These are phyloP conservation scores for Enteromius viviparus DNA, from an alignment of 2,797 vertebrate species.

Conservation along the genomic window DNA sequence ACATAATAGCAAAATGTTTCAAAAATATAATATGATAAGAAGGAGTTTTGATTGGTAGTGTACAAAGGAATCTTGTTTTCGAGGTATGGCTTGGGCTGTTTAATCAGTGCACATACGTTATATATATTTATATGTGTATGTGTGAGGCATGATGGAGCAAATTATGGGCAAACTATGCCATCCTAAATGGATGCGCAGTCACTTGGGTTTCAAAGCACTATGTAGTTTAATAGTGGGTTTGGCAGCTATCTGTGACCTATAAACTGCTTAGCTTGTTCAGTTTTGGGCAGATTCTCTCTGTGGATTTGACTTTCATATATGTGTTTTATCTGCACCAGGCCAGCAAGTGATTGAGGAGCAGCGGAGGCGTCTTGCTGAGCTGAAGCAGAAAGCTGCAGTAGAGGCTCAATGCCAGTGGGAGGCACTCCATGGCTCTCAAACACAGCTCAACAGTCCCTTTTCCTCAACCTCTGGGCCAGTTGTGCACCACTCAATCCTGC, in stretches of 20 bases:
- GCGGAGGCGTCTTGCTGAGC: conserved; percentile 88
- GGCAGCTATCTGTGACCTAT: background rate
- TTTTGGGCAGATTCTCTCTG: background rate
- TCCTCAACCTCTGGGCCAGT: conserved; percentile 61
- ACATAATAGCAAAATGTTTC: background rate
- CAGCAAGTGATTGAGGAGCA: conserved; percentile 97
- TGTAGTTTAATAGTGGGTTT: background rate
- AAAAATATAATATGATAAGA: background rate
- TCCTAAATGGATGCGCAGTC: conserved; percentile 37
- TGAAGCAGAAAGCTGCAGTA: conserved; percentile 89
- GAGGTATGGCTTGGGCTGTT: conserved; percentile 34
- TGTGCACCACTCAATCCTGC: conserved; percentile 92
- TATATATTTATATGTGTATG: conserved; percentile 17
- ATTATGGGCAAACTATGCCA: conserved; percentile 13
- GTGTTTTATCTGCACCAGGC: conserved; percentile 75
- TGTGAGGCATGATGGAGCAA: conserved; percentile 31
- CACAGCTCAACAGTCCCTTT: conserved; percentile 67
- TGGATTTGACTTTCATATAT: background rate
- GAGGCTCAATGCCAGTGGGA: conserved; percentile 98
- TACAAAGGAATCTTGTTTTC: background rate
- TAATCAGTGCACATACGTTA: conserved; percentile 52
- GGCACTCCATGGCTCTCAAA: conserved; percentile 82
- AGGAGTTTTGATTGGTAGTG: background rate
- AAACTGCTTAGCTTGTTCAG: background rate
- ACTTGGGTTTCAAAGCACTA: conserved; percentile 1